phyloP scores from a whole-genome alignment of 2,797 vertebrate genomes.

The Picus viridis region DNA sequence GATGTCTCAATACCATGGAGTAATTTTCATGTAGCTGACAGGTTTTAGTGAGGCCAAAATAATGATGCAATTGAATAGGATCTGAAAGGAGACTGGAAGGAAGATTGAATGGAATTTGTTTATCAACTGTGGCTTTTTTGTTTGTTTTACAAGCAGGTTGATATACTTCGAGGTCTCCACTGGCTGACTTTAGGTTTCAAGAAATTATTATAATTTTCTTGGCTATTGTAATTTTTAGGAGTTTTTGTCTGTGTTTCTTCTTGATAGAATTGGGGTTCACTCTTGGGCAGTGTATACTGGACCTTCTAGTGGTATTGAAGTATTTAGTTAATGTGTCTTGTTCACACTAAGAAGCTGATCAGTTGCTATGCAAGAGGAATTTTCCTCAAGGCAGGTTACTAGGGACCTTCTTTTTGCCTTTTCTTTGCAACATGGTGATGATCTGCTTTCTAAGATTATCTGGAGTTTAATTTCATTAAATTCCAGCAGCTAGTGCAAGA shows the following conservation, averaged over 20 bases:
- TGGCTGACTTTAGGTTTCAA: not conserved
- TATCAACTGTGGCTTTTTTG: not conserved
- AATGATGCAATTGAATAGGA: not conserved
- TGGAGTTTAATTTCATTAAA: not conserved
- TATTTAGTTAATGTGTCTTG: not conserved
- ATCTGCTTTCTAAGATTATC: constrained; percentile 48
- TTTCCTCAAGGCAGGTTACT: constrained; percentile 1
- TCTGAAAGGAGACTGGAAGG: not conserved
- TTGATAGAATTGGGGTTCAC: not conserved
- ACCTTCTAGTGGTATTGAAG: not conserved
- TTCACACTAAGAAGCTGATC: not conserved
- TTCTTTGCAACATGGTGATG: not conserved
- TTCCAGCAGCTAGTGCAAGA: not conserved
- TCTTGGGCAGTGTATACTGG: not conserved
- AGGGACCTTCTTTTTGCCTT: constrained; percentile 24
- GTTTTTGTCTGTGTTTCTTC: not conserved
- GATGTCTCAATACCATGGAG: not conserved
- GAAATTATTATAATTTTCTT: not conserved
- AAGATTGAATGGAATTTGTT: not conserved
- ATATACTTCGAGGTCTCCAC: not conserved
- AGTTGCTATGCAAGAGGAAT: constrained; percentile 10
- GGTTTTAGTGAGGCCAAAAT: not conserved
- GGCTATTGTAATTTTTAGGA: not conserved
- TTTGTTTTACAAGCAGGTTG: not conserved
- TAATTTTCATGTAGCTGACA: not conserved